Percentiles rank a stretch among this genome's conserved stretches.
Evolutionary conservation across 2,797 vertebrate genomes (phyloP).

Genomic region (Toxotes lorentzi): DNA sequence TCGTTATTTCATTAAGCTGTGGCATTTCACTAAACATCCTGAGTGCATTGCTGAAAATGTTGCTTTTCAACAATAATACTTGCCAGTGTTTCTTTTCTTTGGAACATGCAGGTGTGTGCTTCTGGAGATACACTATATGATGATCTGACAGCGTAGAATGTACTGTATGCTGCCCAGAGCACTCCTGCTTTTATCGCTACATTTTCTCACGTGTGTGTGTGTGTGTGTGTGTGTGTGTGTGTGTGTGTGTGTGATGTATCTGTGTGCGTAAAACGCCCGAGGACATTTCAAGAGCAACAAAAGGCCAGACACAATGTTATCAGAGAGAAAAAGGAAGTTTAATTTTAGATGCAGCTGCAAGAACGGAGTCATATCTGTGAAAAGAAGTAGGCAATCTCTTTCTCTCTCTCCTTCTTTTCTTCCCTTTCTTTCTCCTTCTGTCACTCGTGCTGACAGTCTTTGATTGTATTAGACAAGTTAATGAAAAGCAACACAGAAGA

Average conservation of each 20-base stretch:
- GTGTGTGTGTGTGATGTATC: constrained; percentile 32
- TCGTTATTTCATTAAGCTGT: constrained; percentile 74
- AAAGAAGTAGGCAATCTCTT: constrained; percentile 42
- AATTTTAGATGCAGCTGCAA: constrained; percentile 63
- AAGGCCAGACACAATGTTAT: constrained; percentile 62
- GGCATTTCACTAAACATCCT: constrained; percentile 70
- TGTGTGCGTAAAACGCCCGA: constrained; percentile 20
- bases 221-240: constrained; percentile 17
- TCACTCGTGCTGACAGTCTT: constrained; percentile 78
- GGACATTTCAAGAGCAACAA: constrained; percentile 57
- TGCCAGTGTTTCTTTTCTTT: constrained; percentile 14
- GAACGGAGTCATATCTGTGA: constrained; percentile 51
- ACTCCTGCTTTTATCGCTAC: constrained; percentile 25
- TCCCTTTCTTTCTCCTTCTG: constrained; percentile 59
- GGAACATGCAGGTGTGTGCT: constrained; percentile 64
- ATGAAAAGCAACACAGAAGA: constrained; percentile 79
- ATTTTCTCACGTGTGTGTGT: constrained; percentile 47
- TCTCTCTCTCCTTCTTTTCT: constrained; percentile 27
- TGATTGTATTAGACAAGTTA: constrained; percentile 81
- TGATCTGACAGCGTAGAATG: constrained; percentile 69
- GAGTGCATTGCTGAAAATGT: constrained; percentile 53
- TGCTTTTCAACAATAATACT: constrained; percentile 29
- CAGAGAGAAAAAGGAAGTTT: constrained; percentile 63
- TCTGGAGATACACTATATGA: constrained; percentile 48
- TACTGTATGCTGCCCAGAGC: constrained; percentile 57